Percentiles rank a stretch among this genome's conserved stretches.
Evolutionary conservation across 2,113 vertebrate species (phyloP).

Genomic region (Trematomus loennbergii): DNA sequence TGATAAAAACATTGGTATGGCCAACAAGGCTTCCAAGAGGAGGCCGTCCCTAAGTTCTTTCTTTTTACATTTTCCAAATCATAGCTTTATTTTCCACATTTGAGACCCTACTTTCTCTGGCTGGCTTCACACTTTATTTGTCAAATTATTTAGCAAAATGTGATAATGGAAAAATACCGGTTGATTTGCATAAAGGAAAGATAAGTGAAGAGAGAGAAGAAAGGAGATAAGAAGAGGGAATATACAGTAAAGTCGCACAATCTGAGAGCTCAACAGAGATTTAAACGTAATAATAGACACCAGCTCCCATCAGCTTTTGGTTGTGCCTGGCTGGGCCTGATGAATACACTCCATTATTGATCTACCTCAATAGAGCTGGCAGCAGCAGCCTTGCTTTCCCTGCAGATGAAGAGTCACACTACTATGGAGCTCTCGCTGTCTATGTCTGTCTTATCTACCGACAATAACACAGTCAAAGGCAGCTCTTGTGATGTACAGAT

Average conservation of each 20-base stretch:
- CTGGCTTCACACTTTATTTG: background rate
- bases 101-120: background rate
- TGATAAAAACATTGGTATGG: too few species aligned
- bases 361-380: conserved; percentile 36
- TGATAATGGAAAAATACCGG: background rate
- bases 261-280: conserved; percentile 1
- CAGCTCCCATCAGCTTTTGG: conserved; percentile 38
- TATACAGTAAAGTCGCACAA: background rate
- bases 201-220: background rate
- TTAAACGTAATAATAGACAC: conserved; percentile 28
- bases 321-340: conserved; percentile 48
- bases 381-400: conserved; percentile 31
- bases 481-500: background rate
- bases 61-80: background rate
- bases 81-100: background rate
- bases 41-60: background rate
- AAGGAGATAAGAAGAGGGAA: background rate
- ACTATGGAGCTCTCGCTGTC: conserved; percentile 19
- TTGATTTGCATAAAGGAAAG: background rate
- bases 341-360: conserved; percentile 65
- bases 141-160: background rate
- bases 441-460: conserved; percentile 18
- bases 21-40: background rate
- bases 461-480: conserved; percentile 12
- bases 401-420: conserved; percentile 38